These are phyloP conservation scores for Drosophila suboccidentalis DNA, from an alignment of 2,888 invertebrate genomes.

Conservation along the genomic window DNA sequence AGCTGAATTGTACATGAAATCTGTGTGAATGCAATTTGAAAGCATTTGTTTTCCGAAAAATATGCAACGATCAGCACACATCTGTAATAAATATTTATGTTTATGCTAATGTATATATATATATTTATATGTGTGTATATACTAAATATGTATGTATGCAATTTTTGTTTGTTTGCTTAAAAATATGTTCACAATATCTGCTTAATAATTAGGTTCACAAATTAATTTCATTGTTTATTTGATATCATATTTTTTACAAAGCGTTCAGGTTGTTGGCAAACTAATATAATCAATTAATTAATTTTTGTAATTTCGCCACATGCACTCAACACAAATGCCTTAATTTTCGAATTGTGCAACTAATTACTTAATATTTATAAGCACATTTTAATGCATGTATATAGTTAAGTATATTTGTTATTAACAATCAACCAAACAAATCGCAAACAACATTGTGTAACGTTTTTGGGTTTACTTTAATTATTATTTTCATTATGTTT, in stretches of 20 bases:
- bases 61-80: slow-evolving; percentile 41
- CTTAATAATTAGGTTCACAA: slow-evolving; percentile 71
- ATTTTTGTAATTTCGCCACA: slow-evolving; percentile 56
- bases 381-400: slow-evolving; percentile 27
- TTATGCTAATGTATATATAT: slow-evolving; percentile 55
- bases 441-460: slow-evolving; percentile 72
- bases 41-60: slow-evolving; percentile 36
- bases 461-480: slow-evolving; percentile 15
- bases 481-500: slow-evolving; percentile 20
- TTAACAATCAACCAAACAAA: slow-evolving; percentile 76
- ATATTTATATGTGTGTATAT: slow-evolving; percentile 24
- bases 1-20: slow-evolving; percentile 26
- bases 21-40: slow-evolving; percentile 36
- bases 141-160: slow-evolving; percentile 35
- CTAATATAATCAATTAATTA: slow-evolving; percentile 35
- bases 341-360: slow-evolving; percentile 59
- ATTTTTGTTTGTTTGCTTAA: slow-evolving; percentile 65
- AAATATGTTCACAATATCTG: slow-evolving; percentile 75
- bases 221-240: slow-evolving; percentile 39
- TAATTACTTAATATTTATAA: slow-evolving; percentile 39
- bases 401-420: slow-evolving; percentile 45
- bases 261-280: slow-evolving; percentile 77
- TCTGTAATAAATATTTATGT: slow-evolving; percentile 44
- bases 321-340: slow-evolving; percentile 41
- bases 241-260: slow-evolving; percentile 57